A percentile compares a stretch with the other conserved stretches of the same genome.
phyloP scores from a whole-genome alignment of 2,888 invertebrate species.

The Stenotaenia linearis region DNA sequence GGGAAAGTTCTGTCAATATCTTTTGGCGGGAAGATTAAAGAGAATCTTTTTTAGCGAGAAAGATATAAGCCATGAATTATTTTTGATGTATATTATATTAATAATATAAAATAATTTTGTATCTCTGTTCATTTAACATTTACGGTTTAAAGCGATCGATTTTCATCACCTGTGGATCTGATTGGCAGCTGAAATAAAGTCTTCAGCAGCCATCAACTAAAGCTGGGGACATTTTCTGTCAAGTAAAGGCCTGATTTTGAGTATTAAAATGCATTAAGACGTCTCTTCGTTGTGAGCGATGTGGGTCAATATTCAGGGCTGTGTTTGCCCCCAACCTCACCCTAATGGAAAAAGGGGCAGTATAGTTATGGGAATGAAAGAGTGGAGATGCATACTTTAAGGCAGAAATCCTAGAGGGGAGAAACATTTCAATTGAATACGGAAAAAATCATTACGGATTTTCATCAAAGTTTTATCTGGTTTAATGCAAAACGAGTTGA shows the following conservation, averaged over 20 bases:
- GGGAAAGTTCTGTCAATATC: background rate
- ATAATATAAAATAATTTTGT: background rate
- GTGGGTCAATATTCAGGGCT: background rate
- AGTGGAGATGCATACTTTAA: background rate
- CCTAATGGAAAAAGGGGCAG: background rate
- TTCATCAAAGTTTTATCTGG: background rate
- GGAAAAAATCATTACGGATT: background rate
- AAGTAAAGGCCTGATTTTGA: background rate
- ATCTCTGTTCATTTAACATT: background rate
- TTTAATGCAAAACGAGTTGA: background rate
- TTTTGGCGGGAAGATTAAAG: background rate
- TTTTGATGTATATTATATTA: background rate
- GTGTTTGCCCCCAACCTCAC: background rate
- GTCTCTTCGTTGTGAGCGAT: background rate
- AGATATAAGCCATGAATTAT: background rate
- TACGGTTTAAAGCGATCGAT: background rate
- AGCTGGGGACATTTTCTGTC: background rate
- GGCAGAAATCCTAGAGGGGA: background rate
- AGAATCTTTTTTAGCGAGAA: background rate
- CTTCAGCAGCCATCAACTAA: background rate
- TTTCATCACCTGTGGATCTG: conserved; percentile 7
- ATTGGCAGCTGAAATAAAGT: conserved; percentile 6
- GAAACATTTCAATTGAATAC: background rate
- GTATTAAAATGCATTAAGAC: background rate
- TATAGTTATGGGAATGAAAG: background rate